Percentiles rank a stretch among this genome's conserved stretches.
Evolutionary conservation across 2,888 invertebrate genomes (phyloP).

Genomic region (Drosophila demipolita): DNA sequence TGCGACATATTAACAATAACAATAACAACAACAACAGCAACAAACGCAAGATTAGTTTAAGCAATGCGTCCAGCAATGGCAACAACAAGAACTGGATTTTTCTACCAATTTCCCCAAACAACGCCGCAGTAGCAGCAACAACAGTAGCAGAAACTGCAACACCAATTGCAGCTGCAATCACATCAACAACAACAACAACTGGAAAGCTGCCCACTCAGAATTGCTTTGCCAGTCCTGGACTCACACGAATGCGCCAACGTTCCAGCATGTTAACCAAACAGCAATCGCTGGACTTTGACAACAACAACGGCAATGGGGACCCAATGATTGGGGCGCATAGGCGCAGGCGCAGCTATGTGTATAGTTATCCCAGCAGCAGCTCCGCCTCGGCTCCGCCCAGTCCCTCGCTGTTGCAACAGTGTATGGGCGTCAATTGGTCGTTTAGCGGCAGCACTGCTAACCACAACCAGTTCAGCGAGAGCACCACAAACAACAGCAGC

Average conservation of each 20-base stretch:
- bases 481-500: slow-evolving; percentile 61
- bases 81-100: slow-evolving; percentile 93
- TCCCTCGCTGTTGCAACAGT: slow-evolving; percentile 85
- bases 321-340: slow-evolving; percentile 83
- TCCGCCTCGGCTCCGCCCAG: slow-evolving; percentile 89
- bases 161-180: slow-evolving; percentile 8
- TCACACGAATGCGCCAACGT: slow-evolving; percentile 90
- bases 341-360: slow-evolving; percentile 75
- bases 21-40: slow-evolving; percentile 52
- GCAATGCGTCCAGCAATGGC: slow-evolving; percentile 82
- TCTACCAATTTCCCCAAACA: slow-evolving; percentile 91
- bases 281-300: slow-evolving; percentile 81
- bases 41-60: slow-evolving; percentile 84
- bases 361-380: slow-evolving; percentile 71
- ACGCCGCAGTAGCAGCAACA: slow-evolving; percentile 26
- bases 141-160: slow-evolving; percentile 4
- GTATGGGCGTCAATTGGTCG: slow-evolving; percentile 57
- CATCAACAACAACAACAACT: slow-evolving; percentile 17
- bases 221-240: slow-evolving; percentile 91
- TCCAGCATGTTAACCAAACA: slow-evolving; percentile 85
- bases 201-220: slow-evolving; percentile 37
- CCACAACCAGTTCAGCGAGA: slow-evolving; percentile 34
- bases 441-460: slow-evolving; percentile 38
- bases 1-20: slow-evolving; percentile 26
- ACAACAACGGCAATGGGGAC: slow-evolving; percentile 69